Evolutionary conservation across 2,113 vertebrate species (phyloP).

Genomic region (Paradoxurus hermaphroditus): DNA sequence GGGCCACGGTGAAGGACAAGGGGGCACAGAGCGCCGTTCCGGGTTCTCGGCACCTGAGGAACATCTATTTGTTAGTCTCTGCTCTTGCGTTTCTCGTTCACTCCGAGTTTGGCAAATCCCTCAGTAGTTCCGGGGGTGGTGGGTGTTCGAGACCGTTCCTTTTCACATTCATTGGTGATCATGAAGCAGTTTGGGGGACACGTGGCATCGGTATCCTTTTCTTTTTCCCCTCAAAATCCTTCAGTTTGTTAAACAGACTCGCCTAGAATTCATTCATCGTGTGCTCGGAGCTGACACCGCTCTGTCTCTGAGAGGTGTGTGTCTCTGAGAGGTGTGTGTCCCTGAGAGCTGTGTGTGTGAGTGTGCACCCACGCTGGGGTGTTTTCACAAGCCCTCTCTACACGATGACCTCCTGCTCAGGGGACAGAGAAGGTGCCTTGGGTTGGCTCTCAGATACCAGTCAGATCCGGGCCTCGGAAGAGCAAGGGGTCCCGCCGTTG

Average conservation of each 20-base stretch:
- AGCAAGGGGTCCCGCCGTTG: no score
- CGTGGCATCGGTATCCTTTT: background rate
- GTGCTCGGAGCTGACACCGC: fast-evolving
- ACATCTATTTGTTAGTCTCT: fast-evolving
- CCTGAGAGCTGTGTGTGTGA: background rate
- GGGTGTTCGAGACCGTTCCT: fast-evolving
- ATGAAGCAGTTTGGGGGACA: no score
- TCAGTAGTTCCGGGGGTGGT: fast-evolving
- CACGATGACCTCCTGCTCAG: fast-evolving
- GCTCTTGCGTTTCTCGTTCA: fast-evolving
- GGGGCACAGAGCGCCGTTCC: fast-evolving
- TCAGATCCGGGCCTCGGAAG: background rate
- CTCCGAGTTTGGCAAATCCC: background rate
- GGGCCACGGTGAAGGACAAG: fast-evolving
- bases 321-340: background rate
- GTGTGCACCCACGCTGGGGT: fast-evolving
- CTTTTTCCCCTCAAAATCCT: background rate
- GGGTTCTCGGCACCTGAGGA: fast-evolving
- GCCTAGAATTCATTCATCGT: fast-evolving
- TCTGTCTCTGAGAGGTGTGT: fast-evolving
- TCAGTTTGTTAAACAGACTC: background rate
- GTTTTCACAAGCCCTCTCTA: fast-evolving
- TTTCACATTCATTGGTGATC: background rate
- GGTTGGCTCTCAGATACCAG: background rate
- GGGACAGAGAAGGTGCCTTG: fast-evolving